Evolutionary conservation across 2,113 vertebrate genomes (phyloP).

Genomic region (Loxodonta africana): DNA sequence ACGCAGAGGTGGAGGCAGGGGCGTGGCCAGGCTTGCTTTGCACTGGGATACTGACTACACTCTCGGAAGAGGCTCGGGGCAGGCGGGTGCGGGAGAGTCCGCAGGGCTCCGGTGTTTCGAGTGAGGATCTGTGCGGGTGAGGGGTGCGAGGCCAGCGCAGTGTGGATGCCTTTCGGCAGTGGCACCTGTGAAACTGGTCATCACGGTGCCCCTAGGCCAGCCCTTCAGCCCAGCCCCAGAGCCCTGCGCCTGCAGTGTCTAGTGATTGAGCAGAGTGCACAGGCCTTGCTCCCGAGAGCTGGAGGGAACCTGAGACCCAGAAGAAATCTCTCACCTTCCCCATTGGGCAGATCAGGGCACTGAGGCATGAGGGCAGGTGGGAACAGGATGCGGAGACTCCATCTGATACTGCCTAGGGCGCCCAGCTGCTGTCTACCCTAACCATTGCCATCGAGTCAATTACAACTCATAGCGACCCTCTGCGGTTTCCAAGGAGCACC

Average conservation of each 20-base stretch:
- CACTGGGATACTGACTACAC: neutral
- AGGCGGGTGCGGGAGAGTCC: too few relatives aligned
- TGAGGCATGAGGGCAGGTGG: neutral
- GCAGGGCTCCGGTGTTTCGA: neutral
- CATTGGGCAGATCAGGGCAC: neutral
- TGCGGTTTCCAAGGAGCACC: too few relatives aligned
- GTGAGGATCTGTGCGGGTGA: neutral
- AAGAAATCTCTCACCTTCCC: neutral
- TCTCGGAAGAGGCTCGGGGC: neutral
- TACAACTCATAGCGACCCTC: too few relatives aligned
- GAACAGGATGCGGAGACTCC: neutral
- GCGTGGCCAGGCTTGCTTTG: neutral
- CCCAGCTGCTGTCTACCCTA: neutral
- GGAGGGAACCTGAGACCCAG: neutral
- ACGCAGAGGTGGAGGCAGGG: rapidly evolving
- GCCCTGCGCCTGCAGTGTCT: rapidly evolving
- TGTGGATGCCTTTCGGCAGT: neutral
- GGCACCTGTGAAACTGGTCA: too few relatives aligned
- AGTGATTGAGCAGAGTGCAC: neutral
- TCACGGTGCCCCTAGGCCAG: neutral
- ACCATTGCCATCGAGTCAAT: too few relatives aligned
- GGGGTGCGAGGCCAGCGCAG: neutral
- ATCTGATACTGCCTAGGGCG: too few relatives aligned
- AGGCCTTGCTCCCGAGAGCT: neutral
- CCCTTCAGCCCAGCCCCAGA: neutral